phyloP scores from a whole-genome alignment of 1,140 invertebrate genomes.

The Brachionus calyciflorus region DNA sequence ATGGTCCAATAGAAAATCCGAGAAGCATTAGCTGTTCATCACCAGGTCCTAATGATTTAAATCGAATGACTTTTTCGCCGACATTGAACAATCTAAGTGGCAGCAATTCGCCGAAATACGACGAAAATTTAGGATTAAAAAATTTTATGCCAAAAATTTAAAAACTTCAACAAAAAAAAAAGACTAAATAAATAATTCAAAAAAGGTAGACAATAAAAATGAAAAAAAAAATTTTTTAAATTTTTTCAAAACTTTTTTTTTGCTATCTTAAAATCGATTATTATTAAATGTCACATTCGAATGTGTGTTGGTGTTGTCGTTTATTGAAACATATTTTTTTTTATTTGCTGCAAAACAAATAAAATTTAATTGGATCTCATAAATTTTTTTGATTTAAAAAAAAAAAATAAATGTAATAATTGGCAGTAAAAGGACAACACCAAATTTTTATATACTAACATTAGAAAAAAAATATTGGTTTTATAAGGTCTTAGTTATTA shows the following conservation, averaged over 20 bases:
- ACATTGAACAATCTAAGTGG: neutral
- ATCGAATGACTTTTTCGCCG: neutral
- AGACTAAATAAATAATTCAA: neutral
- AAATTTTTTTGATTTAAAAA: no score
- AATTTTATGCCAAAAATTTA: conserved; percentile 19
- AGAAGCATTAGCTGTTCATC: conserved; percentile 2
- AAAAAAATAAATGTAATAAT: no score
- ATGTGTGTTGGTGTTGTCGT: no score
- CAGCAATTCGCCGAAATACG: neutral
- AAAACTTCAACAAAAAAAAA: neutral
- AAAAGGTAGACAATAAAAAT: neutral
- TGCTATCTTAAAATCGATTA: neutral
- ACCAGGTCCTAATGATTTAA: neutral
- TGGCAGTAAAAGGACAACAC: no score
- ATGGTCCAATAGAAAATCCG: neutral
- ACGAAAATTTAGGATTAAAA: neutral
- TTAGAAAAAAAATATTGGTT: no score
- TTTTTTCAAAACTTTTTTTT: neutral
- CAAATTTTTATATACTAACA: no score
- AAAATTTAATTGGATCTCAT: no score
- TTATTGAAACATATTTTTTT: no score
- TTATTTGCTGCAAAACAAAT: no score
- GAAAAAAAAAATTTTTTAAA: neutral
- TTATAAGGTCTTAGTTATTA: no score
- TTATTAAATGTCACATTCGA: no score